A percentile compares a stretch with the other conserved stretches of the same genome.
Evolutionary conservation across 2,888 invertebrate species (phyloP).

Genomic region (Cantharis flavilabris): DNA sequence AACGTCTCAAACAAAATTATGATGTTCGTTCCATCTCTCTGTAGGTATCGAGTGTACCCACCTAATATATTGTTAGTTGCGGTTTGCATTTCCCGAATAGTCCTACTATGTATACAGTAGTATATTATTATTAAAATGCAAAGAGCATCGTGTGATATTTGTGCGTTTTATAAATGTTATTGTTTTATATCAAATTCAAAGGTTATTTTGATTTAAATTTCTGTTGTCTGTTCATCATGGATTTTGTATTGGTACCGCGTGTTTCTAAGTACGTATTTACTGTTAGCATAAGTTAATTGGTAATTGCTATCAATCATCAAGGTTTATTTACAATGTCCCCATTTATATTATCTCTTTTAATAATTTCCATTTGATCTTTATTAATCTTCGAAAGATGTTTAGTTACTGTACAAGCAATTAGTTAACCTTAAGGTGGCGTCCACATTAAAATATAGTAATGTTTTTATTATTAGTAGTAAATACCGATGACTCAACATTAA

Average conservation of each 20-base stretch:
- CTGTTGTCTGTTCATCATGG: background rate
- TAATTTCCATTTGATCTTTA: background rate
- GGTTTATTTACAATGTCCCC: background rate
- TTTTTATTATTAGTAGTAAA: constrained; percentile 46
- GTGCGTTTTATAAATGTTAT: background rate
- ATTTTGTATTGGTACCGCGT: background rate
- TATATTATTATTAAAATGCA: background rate
- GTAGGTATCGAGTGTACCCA: background rate
- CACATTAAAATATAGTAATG: constrained; percentile 32
- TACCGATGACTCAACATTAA: constrained; percentile 54
- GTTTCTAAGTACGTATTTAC: background rate
- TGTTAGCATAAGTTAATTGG: background rate
- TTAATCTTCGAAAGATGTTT: background rate
- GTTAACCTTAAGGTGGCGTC: background rate
- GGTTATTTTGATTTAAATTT: background rate
- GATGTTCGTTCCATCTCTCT: background rate
- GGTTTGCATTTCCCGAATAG: background rate
- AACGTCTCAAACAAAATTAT: no score
- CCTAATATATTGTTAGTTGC: background rate
- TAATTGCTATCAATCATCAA: background rate
- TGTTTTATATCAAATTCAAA: background rate
- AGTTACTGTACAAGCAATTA: background rate
- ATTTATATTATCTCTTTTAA: background rate
- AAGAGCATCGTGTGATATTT: background rate
- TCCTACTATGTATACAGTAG: background rate